A percentile compares a stretch with the other conserved stretches of the same genome.
These are phyloP conservation scores for Xylota sylvarum DNA, from an alignment of 2,888 invertebrate species.

Conservation along the genomic window DNA sequence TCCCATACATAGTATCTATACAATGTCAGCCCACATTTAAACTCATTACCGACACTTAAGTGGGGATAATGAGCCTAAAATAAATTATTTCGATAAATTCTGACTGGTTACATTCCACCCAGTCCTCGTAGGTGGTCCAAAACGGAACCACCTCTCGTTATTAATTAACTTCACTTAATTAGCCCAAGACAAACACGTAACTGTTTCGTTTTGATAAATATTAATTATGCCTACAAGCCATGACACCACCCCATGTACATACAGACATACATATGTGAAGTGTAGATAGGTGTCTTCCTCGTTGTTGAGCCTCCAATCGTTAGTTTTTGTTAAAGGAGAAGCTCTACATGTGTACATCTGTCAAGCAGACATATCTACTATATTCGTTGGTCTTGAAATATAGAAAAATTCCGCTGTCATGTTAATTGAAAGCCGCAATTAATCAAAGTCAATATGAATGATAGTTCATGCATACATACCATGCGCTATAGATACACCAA, in stretches of 20 bases:
- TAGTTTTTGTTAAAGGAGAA: slow-evolving; percentile 26
- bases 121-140: slow-evolving; percentile 49
- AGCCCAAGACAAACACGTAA: slow-evolving; percentile 68
- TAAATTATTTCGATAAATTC: slow-evolving; percentile 51
- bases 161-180: slow-evolving; percentile 74
- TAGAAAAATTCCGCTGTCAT: slow-evolving; percentile 56
- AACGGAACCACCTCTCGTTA: slow-evolving; percentile 47
- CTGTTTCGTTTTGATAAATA: slow-evolving; percentile 61
- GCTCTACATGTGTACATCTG: slow-evolving; percentile 57
- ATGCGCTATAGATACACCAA: neutral
- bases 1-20: neutral
- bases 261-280: too few relatives aligned
- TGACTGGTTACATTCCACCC: neutral
- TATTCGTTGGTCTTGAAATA: slow-evolving; percentile 29
- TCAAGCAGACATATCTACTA: slow-evolving; percentile 64
- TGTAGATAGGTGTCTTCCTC: slow-evolving; percentile 36
- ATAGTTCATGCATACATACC: slow-evolving; percentile 49
- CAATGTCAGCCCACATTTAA: slow-evolving; percentile 17
- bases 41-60: slow-evolving; percentile 39
- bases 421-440: slow-evolving; percentile 73
- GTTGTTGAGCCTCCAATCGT: slow-evolving; percentile 7
- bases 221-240: slow-evolving; percentile 43
- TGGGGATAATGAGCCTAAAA: slow-evolving; percentile 47
- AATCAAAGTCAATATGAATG: slow-evolving; percentile 75
- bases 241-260: neutral